These are phyloP conservation scores for Hylaea fasciaria DNA, from an alignment of 2,888 invertebrate genomes.

Conservation along the genomic window DNA sequence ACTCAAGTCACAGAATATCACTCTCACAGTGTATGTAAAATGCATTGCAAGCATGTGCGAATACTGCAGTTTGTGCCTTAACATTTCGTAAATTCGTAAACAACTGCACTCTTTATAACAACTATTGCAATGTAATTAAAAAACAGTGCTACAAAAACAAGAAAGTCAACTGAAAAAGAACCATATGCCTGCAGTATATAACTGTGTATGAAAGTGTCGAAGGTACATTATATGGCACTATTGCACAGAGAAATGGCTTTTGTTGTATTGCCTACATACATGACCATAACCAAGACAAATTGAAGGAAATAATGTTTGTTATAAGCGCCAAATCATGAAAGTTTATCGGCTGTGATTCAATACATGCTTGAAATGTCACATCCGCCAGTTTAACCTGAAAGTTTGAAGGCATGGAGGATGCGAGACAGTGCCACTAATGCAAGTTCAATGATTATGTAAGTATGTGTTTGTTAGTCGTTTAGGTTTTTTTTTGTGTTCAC, in stretches of 20 bases:
- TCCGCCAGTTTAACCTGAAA: constrained; percentile 49
- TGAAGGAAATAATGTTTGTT: too few species aligned
- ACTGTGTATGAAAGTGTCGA: too few species aligned
- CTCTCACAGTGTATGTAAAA: not conserved
- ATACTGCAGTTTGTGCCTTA: too few species aligned
- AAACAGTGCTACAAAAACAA: too few species aligned
- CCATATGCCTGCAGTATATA: too few species aligned
- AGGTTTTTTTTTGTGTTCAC: constrained; percentile 74
- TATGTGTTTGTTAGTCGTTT: constrained; percentile 68
- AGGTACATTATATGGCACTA: too few species aligned
- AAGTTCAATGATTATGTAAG: constrained; percentile 57
- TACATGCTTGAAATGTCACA: constrained; percentile 43
- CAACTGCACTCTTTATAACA: too few species aligned
- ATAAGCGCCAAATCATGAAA: constrained; percentile 32
- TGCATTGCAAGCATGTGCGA: too few species aligned
- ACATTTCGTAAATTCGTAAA: too few species aligned
- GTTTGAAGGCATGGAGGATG: constrained; percentile 33
- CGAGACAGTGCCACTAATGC: constrained; percentile 5
- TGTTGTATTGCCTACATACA: not conserved
- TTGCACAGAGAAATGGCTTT: too few species aligned
- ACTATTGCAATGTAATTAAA: too few species aligned
- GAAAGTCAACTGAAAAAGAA: too few species aligned
- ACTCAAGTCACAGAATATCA: not conserved
- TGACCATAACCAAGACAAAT: not conserved
- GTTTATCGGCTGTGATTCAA: constrained; percentile 53